Percentiles rank a stretch among this genome's conserved stretches.
phyloP scores from a whole-genome alignment of 2,888 invertebrate species.

The Drosophila dives region DNA sequence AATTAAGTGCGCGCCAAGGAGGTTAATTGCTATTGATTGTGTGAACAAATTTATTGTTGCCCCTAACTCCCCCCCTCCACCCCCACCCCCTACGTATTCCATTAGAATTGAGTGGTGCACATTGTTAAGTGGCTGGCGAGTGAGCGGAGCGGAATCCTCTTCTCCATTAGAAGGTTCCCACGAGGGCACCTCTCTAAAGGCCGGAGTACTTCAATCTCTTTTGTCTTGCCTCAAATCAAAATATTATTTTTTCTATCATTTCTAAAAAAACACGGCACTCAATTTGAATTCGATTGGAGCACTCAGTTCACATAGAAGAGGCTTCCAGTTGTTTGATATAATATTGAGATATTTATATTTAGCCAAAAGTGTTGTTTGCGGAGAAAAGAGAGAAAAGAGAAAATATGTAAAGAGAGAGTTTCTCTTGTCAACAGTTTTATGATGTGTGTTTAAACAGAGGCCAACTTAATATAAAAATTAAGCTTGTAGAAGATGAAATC shows the following conservation, averaged over 20 bases:
- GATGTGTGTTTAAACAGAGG: not conserved
- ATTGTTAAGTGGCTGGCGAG: slow-evolving; percentile 45
- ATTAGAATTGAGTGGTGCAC: not conserved
- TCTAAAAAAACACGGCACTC: slow-evolving; percentile 29
- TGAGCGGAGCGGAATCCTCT: slow-evolving; percentile 48
- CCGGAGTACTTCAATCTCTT: slow-evolving; percentile 14
- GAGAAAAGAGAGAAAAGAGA: not conserved
- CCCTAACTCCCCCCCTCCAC: slow-evolving; percentile 17
- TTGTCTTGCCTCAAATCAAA: slow-evolving; percentile 9
- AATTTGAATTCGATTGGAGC: slow-evolving; percentile 15
- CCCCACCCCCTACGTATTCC: not conserved
- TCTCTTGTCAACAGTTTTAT: not conserved
- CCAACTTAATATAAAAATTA: too few species aligned
- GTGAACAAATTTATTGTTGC: slow-evolving; percentile 62
- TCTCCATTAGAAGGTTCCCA: slow-evolving; percentile 48
- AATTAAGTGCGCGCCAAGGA: slow-evolving; percentile 66
- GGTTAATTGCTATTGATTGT: slow-evolving; percentile 75
- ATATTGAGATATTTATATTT: slow-evolving; percentile 1
- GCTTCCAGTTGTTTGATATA: not conserved
- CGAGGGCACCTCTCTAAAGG: slow-evolving; percentile 32
- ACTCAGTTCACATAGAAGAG: slow-evolving; percentile 12
- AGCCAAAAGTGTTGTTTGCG: slow-evolving; percentile 31
- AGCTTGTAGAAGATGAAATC: slow-evolving; percentile 5
- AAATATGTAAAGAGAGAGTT: not conserved
- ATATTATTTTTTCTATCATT: slow-evolving; percentile 21